These are phyloP conservation scores for Campoplex capitator DNA, from an alignment of 2,888 invertebrate genomes.

Conservation along the genomic window DNA sequence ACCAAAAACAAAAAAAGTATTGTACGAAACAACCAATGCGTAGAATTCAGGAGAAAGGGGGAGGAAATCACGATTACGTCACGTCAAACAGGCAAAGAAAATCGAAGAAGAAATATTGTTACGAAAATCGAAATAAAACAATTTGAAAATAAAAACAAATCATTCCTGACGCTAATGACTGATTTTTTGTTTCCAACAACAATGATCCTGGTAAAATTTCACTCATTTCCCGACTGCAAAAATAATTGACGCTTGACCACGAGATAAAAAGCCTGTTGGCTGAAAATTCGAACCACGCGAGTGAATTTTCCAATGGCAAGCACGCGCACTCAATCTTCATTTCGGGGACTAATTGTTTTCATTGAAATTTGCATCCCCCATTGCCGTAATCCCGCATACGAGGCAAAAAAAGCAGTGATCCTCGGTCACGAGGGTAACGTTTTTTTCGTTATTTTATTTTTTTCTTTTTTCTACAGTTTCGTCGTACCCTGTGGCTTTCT, in stretches of 20 bases:
- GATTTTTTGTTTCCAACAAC: background rate
- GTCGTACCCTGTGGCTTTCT: slow-evolving; percentile 35
- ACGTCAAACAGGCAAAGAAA: background rate
- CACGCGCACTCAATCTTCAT: slow-evolving; percentile 8
- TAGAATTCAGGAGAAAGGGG: too few relatives aligned
- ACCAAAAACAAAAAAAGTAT: background rate
- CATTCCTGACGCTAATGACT: background rate
- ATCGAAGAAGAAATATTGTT: background rate
- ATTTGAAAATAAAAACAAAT: background rate
- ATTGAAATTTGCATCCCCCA: slow-evolving; percentile 37
- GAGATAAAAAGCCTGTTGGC: background rate
- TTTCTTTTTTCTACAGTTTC: slow-evolving; percentile 1
- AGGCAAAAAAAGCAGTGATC: slow-evolving; percentile 53
- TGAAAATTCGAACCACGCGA: background rate
- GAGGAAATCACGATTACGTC: background rate
- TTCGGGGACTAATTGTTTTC: slow-evolving; percentile 36
- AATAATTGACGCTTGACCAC: background rate
- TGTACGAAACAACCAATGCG: background rate
- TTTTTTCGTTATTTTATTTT: slow-evolving; percentile 15
- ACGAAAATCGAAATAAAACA: background rate
- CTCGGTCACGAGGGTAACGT: slow-evolving; percentile 35
- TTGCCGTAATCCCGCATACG: slow-evolving; percentile 16
- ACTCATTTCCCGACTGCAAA: background rate
- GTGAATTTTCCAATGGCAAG: background rate
- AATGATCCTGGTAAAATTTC: background rate